Evolutionary conservation across 2,113 vertebrate species (phyloP).

Genomic region (Callaeas wilsoni): DNA sequence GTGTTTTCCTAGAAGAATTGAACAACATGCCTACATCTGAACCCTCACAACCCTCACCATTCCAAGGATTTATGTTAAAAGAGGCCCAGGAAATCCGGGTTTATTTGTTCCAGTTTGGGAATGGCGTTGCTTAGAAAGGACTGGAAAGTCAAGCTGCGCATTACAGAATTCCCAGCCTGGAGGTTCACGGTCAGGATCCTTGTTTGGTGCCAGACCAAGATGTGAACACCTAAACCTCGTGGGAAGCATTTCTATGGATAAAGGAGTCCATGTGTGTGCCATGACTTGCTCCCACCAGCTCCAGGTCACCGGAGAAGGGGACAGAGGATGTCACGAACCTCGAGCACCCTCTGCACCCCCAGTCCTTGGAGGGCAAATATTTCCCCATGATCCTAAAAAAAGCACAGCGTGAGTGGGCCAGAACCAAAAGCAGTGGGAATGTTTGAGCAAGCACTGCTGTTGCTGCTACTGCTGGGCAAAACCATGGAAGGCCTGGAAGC

Average conservation of each 20-base stretch:
- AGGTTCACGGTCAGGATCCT: too few species aligned
- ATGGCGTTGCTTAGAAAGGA: not conserved
- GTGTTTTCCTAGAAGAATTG: not conserved
- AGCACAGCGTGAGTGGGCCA: not conserved
- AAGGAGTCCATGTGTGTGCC: not conserved
- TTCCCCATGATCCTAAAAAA: not conserved
- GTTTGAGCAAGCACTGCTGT: not conserved
- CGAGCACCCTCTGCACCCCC: fast-evolving
- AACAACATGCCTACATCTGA: not conserved
- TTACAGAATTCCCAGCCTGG: not conserved
- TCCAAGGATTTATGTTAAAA: not conserved
- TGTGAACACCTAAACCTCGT: not conserved
- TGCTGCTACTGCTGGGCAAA: fast-evolving
- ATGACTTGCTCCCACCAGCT: not conserved
- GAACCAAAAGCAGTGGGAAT: not conserved
- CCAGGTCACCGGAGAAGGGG: not conserved
- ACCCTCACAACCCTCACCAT: not conserved
- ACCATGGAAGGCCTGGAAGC: not conserved
- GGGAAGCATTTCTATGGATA: not conserved
- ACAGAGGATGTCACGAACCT: not conserved
- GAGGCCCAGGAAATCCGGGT: not conserved
- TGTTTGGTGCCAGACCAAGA: not conserved
- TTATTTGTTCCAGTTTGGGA: not conserved
- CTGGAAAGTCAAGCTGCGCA: not conserved
- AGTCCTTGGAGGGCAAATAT: not conserved